Evolutionary conservation across 2,888 invertebrate genomes (phyloP), one percentile per base, ranked within the genome.

Genomic region (Keiferia lycopersicella): DNA sequence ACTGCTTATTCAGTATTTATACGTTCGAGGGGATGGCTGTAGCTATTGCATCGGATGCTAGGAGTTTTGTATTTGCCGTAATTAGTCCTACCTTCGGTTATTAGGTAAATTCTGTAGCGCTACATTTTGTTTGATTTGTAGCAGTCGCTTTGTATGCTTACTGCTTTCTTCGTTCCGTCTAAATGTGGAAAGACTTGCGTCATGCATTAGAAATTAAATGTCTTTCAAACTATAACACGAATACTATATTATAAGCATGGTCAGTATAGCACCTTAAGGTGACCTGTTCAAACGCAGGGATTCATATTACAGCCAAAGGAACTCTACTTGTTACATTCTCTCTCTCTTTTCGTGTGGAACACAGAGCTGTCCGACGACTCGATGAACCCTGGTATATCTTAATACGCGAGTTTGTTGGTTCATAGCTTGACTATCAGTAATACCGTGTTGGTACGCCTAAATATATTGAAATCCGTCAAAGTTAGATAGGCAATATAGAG

Each of bases 1-100:
- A 87, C 89, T 91, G 91, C 91, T 91, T 90, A 91, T 91, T 91
- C 91, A 91, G 91, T 91, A 91, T 91, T 91, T 91, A 91, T 91
- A 86, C 86, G 83, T 80, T 83, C 70, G 76, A 84, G 88, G 90
- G 88, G 84, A 83, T 82, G 86, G 83, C 80, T 81, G 82, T 84
- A 82, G 84, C 82, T 81, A 80, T 34, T 34, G 34, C 34, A 34
- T 80, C 76, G 77, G 77, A 82, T 83, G 83, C 83, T 86, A 88
- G 86, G 85, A 85, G 83, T 81, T 87, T 86, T 81, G 86, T 86
- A 86, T 84, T 86, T 79, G 75, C 79, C 75, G 76, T 80, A 88
- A 86, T 88, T 66, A 63, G 64, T 53, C 34, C 34, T 34, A 34
- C 51, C 45, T 48, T 60, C 26, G 60, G 60, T 14, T 22, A 60